Percentiles rank a stretch among this genome's conserved stretches.
These are phyloP conservation scores for Peromyscus aztecus DNA, from an alignment of 2,797 vertebrate species.

Conservation along the genomic window DNA sequence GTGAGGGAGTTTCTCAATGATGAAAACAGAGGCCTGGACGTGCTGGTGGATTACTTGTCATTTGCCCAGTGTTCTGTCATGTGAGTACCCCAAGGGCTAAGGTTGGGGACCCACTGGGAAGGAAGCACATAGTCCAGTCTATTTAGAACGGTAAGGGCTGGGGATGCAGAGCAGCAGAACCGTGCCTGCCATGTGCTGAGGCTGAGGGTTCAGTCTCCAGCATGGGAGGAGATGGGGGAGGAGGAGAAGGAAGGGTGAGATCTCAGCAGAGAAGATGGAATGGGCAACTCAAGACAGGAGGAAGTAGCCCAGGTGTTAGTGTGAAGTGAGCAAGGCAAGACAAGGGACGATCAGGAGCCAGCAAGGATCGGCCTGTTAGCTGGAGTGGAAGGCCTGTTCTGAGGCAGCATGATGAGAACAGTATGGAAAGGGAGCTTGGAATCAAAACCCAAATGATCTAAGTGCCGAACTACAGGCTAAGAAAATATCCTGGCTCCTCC, in stretches of 20 bases:
- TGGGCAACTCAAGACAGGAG: background rate
- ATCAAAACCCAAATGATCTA: background rate
- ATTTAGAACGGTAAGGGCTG: background rate
- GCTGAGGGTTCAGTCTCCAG: background rate
- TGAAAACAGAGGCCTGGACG: conserved; percentile 97
- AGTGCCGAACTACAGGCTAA: background rate
- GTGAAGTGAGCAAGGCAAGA: background rate
- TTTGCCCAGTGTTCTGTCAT: conserved; percentile 97
- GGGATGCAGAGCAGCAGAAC: background rate
- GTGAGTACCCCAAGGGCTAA: conserved; percentile 90
- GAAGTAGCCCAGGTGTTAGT: background rate
- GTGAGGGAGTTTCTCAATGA: conserved; percentile 98
- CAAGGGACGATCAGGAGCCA: too few relatives aligned
- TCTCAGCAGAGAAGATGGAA: background rate
- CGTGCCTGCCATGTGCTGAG: background rate
- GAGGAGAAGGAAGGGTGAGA: background rate
- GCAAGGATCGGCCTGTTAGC: background rate
- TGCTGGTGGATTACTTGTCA: conserved; percentile 98
- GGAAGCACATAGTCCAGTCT: background rate
- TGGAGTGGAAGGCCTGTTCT: background rate
- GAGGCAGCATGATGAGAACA: background rate
- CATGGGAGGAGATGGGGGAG: background rate
- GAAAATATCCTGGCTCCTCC: background rate
- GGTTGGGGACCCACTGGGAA: background rate
- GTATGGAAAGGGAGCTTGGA: background rate